Percentiles rank a stretch among this genome's conserved stretches.
These are phyloP conservation scores for Aphidius ervi DNA, from an alignment of 1,140 invertebrate genomes.

Conservation along the genomic window DNA sequence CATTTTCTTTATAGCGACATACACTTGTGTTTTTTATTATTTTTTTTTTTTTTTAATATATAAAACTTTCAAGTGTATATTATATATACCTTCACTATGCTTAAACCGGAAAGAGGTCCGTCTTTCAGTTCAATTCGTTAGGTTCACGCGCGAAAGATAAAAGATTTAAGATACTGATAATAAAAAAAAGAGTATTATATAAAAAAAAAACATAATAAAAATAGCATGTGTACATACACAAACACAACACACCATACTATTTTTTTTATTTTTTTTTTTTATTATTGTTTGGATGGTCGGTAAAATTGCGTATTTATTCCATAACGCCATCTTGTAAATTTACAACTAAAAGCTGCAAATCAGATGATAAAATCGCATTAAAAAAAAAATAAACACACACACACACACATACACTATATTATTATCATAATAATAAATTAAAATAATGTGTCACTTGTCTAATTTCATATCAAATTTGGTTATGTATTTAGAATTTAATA, in stretches of 20 bases:
- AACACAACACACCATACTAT: no score
- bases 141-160: slow-evolving; percentile 2
- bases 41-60: no score
- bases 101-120: not conserved
- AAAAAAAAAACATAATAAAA: not conserved
- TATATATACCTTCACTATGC: not conserved
- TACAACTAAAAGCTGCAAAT: no score
- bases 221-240: not conserved
- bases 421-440: no score
- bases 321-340: no score
- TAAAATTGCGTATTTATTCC: no score
- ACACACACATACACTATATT: no score
- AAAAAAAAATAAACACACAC: no score
- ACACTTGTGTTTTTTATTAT: not conserved
- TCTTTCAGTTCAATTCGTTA: slow-evolving; percentile 1
- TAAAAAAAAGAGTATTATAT: not conserved
- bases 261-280: no score
- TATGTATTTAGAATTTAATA: not conserved
- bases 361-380: no score
- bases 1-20: not conserved
- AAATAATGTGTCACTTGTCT: no score
- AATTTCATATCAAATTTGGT: not conserved
- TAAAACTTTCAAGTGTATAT: not conserved
- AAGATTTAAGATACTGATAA: not conserved
- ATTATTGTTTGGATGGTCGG: no score